These are phyloP conservation scores for Ophraella communa DNA, from an alignment of 2,888 invertebrate species.

Conservation along the genomic window DNA sequence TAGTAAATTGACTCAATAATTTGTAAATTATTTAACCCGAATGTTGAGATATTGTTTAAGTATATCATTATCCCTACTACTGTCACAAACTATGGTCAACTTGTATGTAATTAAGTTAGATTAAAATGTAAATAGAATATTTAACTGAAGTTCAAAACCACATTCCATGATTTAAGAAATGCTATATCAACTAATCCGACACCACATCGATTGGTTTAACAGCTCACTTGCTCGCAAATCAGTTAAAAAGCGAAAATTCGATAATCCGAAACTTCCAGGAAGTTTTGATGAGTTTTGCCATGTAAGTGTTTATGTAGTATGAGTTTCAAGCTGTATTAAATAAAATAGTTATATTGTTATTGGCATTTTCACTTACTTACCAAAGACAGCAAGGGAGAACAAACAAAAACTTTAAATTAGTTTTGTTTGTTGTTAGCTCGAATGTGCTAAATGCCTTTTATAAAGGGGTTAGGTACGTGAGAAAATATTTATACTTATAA, in stretches of 20 bases:
- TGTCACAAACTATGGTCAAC: too few species aligned
- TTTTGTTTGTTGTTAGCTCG: not conserved
- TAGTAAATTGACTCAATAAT: too few species aligned
- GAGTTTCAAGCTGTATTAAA: not conserved
- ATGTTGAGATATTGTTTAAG: too few species aligned
- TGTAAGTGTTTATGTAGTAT: constrained; percentile 3
- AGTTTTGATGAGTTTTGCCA: constrained; percentile 22
- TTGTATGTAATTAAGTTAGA: too few species aligned
- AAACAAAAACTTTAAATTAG: constrained; percentile 16
- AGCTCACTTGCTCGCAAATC: constrained; percentile 7
- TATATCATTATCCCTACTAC: too few species aligned
- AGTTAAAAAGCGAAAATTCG: constrained; percentile 8
- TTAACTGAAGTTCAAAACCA: too few species aligned
- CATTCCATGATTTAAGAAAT: too few species aligned
- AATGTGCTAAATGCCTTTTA: not conserved
- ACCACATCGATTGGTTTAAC: not conserved
- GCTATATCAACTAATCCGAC: not conserved
- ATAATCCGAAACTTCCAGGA: constrained; percentile 12
- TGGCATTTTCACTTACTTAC: constrained; percentile 18
- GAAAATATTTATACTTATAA: not conserved
- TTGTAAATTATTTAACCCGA: too few species aligned
- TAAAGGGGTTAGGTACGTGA: not conserved
- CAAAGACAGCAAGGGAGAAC: not conserved
- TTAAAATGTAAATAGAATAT: too few species aligned
- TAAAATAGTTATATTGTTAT: constrained; percentile 10